Base-by-base conservation (phyloP, 2,888 invertebrate species). In the Cheilosia urbana region DNA sequence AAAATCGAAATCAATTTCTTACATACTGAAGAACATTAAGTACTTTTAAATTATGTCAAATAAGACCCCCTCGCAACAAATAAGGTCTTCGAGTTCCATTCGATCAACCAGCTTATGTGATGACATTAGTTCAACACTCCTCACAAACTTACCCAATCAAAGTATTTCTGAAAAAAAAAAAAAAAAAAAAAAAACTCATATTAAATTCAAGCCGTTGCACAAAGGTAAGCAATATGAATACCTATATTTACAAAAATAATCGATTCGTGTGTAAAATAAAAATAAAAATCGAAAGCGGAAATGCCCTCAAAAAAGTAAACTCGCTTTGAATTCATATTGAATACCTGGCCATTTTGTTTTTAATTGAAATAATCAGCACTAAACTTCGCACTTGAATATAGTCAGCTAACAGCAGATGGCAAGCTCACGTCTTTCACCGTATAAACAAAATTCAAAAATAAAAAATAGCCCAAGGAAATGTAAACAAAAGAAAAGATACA, bases 221-320 rank as follows among this genome's bases (percentile, higher is more conserved):
- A 72, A 66, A 62, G n/a, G 24, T 13, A 53, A 71, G 76, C 66
- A 66, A 66, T 63, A 11, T n/a, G 45, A 24, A 55, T 65, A 30
- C 19, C n/a, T 30, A 30, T 30, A 13, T 37, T 13, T n/a, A 53
- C 62, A 21, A 30, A 53, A 19, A 53, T 24, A 42, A 62, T 15
- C 40, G 42, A 47, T 68, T 68, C 15, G 37, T 27, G 45, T n/a
- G 5, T 57, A 68, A 69, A 47, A 11, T n/a, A 27, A n/a, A 69
- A 53, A 11, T 11, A 27, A n/a, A 77, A 77, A 77, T 62, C 47
- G 78, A 47, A 84, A 84, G 79, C 73, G 69, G 30, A 79, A 83
- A 75, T 45, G 49, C 34, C 27, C 11, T 4, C 11, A 37, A 37
- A 37, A 37, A 34, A 21, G 37, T 5, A 72, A 62, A 73, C 30